Conservation (phyloP, 2,888 invertebrate genomes). For the Colletes collaris region DNA sequence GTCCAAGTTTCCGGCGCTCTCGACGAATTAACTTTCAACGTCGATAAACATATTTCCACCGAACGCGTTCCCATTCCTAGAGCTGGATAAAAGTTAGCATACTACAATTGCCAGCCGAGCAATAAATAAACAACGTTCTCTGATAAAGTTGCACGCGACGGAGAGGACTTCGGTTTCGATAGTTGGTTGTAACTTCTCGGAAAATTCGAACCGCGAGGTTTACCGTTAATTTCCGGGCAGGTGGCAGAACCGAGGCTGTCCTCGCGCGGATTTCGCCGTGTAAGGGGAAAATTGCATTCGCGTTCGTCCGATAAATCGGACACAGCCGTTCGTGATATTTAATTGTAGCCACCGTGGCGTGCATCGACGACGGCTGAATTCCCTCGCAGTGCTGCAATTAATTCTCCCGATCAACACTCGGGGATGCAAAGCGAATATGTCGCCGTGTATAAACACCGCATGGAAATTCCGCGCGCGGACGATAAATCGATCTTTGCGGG, state of each 20-base stretch:
- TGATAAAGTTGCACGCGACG: neutral
- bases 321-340: conserved; percentile 50
- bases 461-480: neutral
- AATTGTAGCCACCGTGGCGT: conserved; percentile 44
- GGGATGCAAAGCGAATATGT: conserved; percentile 14
- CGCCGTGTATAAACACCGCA: conserved; percentile 20
- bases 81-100: too few species aligned
- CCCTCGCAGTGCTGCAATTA: conserved; percentile 48
- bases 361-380: conserved; percentile 38
- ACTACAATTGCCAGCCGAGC: too few species aligned
- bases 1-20: conserved; percentile 9
- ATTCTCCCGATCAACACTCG: conserved; percentile 51
- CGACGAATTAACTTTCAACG: conserved; percentile 17
- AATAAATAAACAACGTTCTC: too few species aligned
- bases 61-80: neutral
- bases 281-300: conserved; percentile 39
- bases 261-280: conserved; percentile 2
- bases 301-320: conserved; percentile 44
- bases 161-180: neutral
- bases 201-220: conserved; percentile 4
- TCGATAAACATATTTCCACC: neutral
- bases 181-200: neutral
- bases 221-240: conserved; percentile 1
- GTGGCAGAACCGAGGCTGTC: neutral
- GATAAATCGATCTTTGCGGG: conserved; percentile 3